Evolutionary conservation across 2,888 invertebrate genomes (phyloP).

Genomic region (Cephus runcator): DNA sequence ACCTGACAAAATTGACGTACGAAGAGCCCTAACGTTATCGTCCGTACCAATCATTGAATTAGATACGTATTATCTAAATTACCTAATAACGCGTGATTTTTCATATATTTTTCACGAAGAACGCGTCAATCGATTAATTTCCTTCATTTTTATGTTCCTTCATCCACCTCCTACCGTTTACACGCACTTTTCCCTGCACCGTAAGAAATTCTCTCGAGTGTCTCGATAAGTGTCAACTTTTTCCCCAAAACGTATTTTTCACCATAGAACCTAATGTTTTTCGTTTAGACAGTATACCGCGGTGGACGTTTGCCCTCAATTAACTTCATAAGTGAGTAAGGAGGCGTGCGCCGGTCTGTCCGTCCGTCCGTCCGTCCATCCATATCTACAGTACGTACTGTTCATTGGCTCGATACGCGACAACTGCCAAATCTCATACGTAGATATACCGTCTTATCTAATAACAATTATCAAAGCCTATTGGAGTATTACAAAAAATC

Average conservation of each 20-base stretch:
- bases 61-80: neutral
- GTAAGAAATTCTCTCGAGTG: neutral
- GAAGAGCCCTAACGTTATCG: neutral
- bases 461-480: neutral
- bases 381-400: constrained; percentile 33
- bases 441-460: neutral
- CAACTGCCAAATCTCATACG: constrained; percentile 39
- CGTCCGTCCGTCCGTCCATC: constrained; percentile 31
- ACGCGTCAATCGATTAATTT: neutral
- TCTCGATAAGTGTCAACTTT: neutral
- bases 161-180: neutral
- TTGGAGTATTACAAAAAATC: neutral
- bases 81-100: neutral
- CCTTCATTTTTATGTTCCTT: neutral
- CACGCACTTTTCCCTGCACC: neutral
- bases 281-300: constrained; percentile 57
- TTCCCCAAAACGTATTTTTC: neutral
- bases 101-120: neutral
- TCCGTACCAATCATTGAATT: neutral
- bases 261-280: constrained; percentile 50
- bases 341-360: constrained; percentile 61
- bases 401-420: constrained; percentile 8
- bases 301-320: constrained; percentile 65
- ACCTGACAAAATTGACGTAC: neutral
- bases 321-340: constrained; percentile 66